Base-by-base conservation (phyloP, 2,888 invertebrate species). In the Unio delphinus region DNA sequence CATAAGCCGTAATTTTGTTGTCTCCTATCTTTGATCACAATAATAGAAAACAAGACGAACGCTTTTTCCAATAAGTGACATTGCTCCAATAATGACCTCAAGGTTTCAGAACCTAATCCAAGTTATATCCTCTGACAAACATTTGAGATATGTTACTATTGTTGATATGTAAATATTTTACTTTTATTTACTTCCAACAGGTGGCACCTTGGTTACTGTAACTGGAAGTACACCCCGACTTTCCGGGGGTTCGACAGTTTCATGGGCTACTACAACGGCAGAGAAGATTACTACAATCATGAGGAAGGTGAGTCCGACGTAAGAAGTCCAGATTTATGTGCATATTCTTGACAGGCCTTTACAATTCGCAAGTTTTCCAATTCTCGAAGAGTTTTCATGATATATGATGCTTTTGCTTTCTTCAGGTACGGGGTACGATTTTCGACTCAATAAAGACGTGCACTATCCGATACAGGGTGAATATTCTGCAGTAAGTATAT, bases 171-270 rank as follows among this genome's bases (percentile, higher is more conserved):
- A 11, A 23, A 23, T 1, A 23, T 11, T 58, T 26, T 17, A 15
- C 15, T 26, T 58, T 28, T 45, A 5, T 17, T 17, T 45, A 4
- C 17, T 57, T 62, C 58, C 69, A 70, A 8, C 65, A 91, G 90
- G 78, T 91, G 91, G 91, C 91, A 91, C 79, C 76, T 91, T 59
- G 91, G 91, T 0, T 90, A 88, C 77, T 91, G 90, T 80, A 85
- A 88, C 69, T 82, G 85, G 76, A 85, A 84, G n/a, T 90, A 87
- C 72, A 85, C 90, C 3, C 91, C 91, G 17, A 87, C 87, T 3
- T 82, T 81, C 61, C 80, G 91, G 8, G 91, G 91, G 5, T 91
- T 91, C 75, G 90, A 91, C 76, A 85, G 88, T 20, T 91, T 90
- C 73, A 86, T 89, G 72, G 91, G 91, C 1, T 91, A 89, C 80